Evolutionary conservation across 2,113 vertebrate genomes (phyloP).

Genomic region (Pholis gunnellus): DNA sequence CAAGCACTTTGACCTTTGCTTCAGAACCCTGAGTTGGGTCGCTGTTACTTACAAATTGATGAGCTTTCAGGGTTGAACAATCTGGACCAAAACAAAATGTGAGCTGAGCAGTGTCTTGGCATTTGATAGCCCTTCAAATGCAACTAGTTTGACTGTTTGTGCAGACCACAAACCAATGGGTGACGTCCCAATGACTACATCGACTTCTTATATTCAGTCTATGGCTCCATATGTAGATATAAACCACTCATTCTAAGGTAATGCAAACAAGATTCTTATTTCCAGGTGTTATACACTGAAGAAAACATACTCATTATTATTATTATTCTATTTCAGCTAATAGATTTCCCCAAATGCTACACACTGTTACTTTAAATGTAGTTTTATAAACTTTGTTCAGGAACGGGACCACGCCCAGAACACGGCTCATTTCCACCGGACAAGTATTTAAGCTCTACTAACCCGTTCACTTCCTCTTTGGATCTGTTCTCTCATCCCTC

Average conservation of each 20-base stretch:
- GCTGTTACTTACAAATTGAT: background rate
- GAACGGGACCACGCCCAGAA: no score
- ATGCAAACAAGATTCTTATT: background rate
- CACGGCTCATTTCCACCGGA: no score
- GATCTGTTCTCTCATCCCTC: no score
- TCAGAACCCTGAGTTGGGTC: background rate
- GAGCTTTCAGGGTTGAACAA: background rate
- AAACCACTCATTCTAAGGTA: background rate
- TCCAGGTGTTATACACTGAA: background rate
- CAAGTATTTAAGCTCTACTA: no score
- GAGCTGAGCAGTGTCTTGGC: background rate
- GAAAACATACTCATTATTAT: background rate
- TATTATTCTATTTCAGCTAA: background rate
- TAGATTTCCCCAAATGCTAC: background rate
- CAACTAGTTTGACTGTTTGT: no score
- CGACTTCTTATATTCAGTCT: background rate
- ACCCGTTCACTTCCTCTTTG: no score
- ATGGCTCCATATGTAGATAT: background rate
- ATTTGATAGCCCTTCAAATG: background rate
- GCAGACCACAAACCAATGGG: no score
- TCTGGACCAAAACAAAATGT: background rate
- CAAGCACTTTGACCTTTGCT: slow-evolving; percentile 46
- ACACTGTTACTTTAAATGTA: background rate
- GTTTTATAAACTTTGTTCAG: no score
- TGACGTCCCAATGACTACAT: no score